Percentiles rank a stretch among this genome's conserved stretches.
These are phyloP conservation scores for Apamea monoglypha DNA, from an alignment of 2,888 invertebrate species.

Conservation along the genomic window DNA sequence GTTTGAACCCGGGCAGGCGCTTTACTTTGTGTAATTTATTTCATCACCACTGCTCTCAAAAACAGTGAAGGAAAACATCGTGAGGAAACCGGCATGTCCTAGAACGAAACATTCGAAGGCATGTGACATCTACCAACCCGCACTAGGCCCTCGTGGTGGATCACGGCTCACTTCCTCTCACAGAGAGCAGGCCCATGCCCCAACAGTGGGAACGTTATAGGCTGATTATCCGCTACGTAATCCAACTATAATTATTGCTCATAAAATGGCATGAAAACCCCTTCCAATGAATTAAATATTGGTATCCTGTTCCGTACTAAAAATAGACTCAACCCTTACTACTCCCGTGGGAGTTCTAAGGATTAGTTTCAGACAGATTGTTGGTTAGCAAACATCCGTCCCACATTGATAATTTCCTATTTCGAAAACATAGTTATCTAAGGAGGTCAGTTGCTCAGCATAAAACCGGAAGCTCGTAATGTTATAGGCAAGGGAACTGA, in stretches of 20 bases:
- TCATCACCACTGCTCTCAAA: too few species aligned
- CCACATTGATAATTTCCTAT: slow-evolving; percentile 54
- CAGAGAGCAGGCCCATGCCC: neutral
- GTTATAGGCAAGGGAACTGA: slow-evolving; percentile 11
- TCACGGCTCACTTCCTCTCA: too few species aligned
- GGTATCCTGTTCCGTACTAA: slow-evolving; percentile 35
- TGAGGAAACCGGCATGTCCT: too few species aligned
- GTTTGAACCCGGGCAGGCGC: too few species aligned
- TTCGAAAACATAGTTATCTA: slow-evolving; percentile 49
- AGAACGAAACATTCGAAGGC: too few species aligned
- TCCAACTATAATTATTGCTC: slow-evolving; percentile 2
- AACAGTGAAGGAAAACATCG: too few species aligned
- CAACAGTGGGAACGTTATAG: neutral
- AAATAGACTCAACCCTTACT: slow-evolving; percentile 44
- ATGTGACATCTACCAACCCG: too few species aligned
- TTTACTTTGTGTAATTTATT: too few species aligned
- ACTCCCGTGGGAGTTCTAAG: slow-evolving; percentile 35
- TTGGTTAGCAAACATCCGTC: slow-evolving; percentile 49
- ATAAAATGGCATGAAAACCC: slow-evolving; percentile 29
- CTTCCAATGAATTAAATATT: slow-evolving; percentile 43
- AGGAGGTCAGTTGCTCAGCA: slow-evolving; percentile 29
- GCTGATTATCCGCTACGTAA: neutral
- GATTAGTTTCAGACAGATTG: slow-evolving; percentile 53
- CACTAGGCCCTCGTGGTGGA: too few species aligned
- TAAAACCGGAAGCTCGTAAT: slow-evolving; percentile 14